phyloP scores from a whole-genome alignment of 2,113 vertebrate genomes.

The Synchiropus splendidus region DNA sequence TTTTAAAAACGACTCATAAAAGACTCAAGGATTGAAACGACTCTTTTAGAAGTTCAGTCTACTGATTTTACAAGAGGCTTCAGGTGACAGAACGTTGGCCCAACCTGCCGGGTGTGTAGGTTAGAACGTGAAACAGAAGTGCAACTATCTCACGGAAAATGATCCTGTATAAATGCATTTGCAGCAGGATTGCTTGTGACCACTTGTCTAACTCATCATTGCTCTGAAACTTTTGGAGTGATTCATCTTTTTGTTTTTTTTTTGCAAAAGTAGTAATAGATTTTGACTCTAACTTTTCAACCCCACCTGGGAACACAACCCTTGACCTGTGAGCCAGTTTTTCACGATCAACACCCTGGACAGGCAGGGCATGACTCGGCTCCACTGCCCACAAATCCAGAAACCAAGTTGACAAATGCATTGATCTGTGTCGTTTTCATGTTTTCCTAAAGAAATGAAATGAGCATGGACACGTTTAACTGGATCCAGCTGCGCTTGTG shows the following conservation, averaged over 20 bases:
- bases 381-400: constrained; percentile 23
- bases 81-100: too few relatives aligned
- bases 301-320: constrained; percentile 42
- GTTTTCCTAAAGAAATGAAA: constrained; percentile 4
- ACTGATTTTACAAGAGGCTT: too few relatives aligned
- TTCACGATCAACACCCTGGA: constrained; percentile 50
- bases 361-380: constrained; percentile 29
- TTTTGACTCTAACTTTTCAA: too few relatives aligned
- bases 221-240: too few relatives aligned
- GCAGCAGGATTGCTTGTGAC: too few relatives aligned
- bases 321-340: constrained; percentile 35
- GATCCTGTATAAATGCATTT: too few relatives aligned
- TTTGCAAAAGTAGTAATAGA: too few relatives aligned
- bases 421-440: constrained; percentile 4
- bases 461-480: constrained; percentile 14
- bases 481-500: constrained; percentile 25
- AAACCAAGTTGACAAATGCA: constrained; percentile 18
- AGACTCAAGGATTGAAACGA: constrained; percentile 28
- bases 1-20: constrained; percentile 26
- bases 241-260: too few relatives aligned
- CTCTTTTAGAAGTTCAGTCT: constrained; percentile 23
- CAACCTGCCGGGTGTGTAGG: too few relatives aligned
- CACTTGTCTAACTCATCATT: too few relatives aligned
- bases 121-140: too few relatives aligned
- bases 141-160: too few relatives aligned